Conservation (phyloP, 2,888 invertebrate genomes). For the Caenorhabditis japonica region DNA sequence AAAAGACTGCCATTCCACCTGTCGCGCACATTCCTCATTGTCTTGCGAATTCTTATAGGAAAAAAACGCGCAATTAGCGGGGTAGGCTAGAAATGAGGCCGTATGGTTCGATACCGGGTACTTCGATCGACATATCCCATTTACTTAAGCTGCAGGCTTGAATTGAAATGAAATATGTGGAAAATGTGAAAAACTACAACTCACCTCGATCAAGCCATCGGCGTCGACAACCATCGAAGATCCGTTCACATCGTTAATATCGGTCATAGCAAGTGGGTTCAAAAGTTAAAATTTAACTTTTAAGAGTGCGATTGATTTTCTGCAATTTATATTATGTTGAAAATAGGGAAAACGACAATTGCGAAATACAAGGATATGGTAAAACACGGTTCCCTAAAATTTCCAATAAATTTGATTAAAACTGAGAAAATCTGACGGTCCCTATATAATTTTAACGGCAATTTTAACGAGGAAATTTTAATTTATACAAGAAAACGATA, state of each 20-base stretch:
- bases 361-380: conserved; percentile 26
- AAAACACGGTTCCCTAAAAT: no score
- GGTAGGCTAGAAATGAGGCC: no score
- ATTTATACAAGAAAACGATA: background rate
- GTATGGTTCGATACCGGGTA: no score
- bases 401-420: conserved; percentile 3
- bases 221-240: conserved; percentile 55
- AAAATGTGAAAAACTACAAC: conserved; percentile 7
- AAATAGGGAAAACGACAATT: background rate
- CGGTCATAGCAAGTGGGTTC: conserved; percentile 57
- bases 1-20: no score
- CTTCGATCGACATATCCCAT: no score
- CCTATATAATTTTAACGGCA: no score
- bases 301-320: conserved; percentile 32
- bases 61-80: no score
- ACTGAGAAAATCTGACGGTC: background rate
- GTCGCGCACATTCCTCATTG: no score
- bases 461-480: conserved; percentile 1
- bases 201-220: conserved; percentile 73
- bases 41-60: no score
- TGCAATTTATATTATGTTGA: conserved; percentile 12
- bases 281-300: conserved; percentile 56
- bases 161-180: no score
- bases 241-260: conserved; percentile 62
- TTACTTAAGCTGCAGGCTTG: no score